phyloP scores from a whole-genome alignment of 2,113 vertebrate species.

The Muntiacus reevesi region DNA sequence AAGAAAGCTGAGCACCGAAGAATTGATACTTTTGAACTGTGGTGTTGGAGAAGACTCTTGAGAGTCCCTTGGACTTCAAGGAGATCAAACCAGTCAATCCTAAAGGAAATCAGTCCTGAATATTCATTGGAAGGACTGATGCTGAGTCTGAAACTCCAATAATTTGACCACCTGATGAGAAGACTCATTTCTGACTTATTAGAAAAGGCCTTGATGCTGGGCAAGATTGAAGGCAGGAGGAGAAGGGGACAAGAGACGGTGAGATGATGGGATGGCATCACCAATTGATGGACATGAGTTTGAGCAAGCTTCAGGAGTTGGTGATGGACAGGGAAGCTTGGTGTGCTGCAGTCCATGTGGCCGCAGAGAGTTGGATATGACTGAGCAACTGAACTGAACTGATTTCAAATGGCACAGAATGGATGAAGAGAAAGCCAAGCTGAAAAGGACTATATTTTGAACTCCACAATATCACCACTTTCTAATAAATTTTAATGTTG shows the following conservation, averaged over 20 bases:
- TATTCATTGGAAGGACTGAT: background rate
- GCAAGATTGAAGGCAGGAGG: background rate
- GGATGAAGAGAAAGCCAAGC: background rate
- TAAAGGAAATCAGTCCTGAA: background rate
- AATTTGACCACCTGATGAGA: background rate
- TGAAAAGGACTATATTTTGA: background rate
- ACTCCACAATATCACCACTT: background rate
- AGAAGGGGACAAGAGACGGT: background rate
- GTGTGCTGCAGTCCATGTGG: background rate
- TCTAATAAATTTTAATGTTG: slow-evolving; percentile 18
- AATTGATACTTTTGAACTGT: background rate
- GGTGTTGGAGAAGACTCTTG: background rate
- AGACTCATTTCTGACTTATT: background rate
- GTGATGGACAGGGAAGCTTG: background rate
- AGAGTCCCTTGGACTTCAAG: background rate
- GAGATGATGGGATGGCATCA: background rate
- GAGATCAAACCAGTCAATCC: background rate
- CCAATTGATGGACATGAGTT: background rate
- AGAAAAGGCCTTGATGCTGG: background rate
- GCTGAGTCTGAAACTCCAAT: background rate
- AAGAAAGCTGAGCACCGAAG: no score
- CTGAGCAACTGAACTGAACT: background rate
- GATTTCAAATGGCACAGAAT: background rate
- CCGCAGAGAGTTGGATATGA: accelerated
- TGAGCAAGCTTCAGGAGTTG: background rate